Evolutionary conservation across 2,888 invertebrate species (phyloP).

Genomic region (Drosophila percnosoma): DNA sequence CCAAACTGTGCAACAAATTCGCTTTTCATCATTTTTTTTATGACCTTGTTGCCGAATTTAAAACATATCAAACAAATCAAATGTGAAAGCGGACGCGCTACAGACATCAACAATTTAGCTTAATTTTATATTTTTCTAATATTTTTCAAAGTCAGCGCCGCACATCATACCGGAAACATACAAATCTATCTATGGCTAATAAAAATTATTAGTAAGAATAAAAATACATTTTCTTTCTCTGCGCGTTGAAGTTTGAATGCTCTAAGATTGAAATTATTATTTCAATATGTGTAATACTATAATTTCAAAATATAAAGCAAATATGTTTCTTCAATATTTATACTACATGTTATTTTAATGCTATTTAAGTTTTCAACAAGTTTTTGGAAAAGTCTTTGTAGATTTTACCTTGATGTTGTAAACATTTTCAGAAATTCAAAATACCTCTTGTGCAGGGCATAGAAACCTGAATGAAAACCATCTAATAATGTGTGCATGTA

Average conservation of each 20-base stretch:
- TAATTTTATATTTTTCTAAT: constrained; percentile 27
- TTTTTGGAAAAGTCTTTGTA: background rate
- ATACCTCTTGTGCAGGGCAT: constrained; percentile 3
- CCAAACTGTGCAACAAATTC: constrained; percentile 38
- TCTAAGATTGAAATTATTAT: background rate
- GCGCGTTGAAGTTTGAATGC: background rate
- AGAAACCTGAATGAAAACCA: background rate
- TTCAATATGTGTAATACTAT: background rate
- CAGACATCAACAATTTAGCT: constrained; percentile 37
- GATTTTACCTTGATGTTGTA: background rate
- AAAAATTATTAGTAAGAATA: constrained; percentile 53
- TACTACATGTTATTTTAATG: background rate
- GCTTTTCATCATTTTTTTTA: constrained; percentile 41
- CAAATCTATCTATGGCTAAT: constrained; percentile 60
- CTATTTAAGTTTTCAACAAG: background rate
- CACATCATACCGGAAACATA: constrained; percentile 57
- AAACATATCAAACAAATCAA: constrained; percentile 72
- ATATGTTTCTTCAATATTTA: background rate
- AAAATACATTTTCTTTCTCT: background rate
- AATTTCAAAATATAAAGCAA: background rate
- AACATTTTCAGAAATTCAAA: constrained; percentile 2
- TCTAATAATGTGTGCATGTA: constrained; percentile 6
- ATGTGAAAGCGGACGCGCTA: constrained; percentile 39
- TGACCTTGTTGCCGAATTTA: constrained; percentile 65
- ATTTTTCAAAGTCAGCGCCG: constrained; percentile 64